These are phyloP conservation scores for Tachysurus fulvidraco DNA, from an alignment of 2,113 vertebrate genomes.

Conservation along the genomic window DNA sequence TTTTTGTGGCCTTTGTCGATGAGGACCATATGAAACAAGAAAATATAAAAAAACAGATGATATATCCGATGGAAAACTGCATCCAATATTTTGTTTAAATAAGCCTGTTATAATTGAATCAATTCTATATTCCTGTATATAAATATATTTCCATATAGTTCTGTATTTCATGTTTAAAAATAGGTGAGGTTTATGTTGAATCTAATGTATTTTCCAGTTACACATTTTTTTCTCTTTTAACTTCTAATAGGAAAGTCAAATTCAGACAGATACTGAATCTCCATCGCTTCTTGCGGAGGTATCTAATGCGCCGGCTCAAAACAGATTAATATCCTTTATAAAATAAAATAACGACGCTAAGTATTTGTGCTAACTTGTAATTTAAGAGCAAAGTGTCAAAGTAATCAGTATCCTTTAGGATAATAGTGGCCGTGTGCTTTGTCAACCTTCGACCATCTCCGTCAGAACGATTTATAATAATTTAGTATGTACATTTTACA, in stretches of 20 bases:
- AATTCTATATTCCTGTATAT: slow-evolving; percentile 52
- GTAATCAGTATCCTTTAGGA: not conserved
- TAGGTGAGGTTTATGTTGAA: slow-evolving; percentile 67
- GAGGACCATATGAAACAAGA: slow-evolving; percentile 30
- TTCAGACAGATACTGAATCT: not conserved
- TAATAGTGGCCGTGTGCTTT: slow-evolving; percentile 34
- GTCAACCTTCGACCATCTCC: slow-evolving; percentile 1
- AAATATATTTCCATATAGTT: slow-evolving; percentile 55
- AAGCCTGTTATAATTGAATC: slow-evolving; percentile 53
- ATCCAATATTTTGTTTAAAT: slow-evolving; percentile 58
- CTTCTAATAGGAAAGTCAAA: not conserved
- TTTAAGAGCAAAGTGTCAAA: slow-evolving; percentile 16
- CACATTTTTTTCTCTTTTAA: slow-evolving; percentile 61
- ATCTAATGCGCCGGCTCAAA: not conserved
- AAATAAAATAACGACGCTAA: slow-evolving; percentile 50
- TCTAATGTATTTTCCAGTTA: slow-evolving; percentile 71
- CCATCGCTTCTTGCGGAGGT: not conserved
- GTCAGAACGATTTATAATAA: slow-evolving; percentile 19
- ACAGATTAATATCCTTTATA: slow-evolving; percentile 44
- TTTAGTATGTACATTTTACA: slow-evolving; percentile 38
- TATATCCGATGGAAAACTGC: slow-evolving; percentile 50
- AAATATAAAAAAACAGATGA: slow-evolving; percentile 32
- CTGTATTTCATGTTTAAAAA: slow-evolving; percentile 75
- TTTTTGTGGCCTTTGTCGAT: slow-evolving; percentile 37
- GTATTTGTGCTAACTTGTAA: slow-evolving; percentile 55